A percentile compares a stretch with the other conserved stretches of the same genome.
These are phyloP conservation scores for Aleiodes testaceus DNA, from an alignment of 2,888 invertebrate species.

Conservation along the genomic window DNA sequence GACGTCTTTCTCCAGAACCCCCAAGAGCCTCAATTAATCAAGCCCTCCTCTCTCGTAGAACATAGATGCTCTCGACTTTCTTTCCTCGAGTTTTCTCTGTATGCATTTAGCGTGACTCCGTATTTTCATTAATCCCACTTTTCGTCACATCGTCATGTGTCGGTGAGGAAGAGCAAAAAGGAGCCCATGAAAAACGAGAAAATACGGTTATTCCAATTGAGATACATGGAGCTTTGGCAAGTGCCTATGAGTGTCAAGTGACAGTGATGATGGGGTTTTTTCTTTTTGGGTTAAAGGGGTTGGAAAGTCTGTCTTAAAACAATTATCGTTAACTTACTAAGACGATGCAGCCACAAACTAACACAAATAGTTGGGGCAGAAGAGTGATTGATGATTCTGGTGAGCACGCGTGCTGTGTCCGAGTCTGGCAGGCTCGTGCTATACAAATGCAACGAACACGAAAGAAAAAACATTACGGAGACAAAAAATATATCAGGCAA, in stretches of 20 bases:
- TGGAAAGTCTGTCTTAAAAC: conserved; percentile 51
- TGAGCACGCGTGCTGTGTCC: conserved; percentile 53
- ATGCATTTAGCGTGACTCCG: conserved; percentile 61
- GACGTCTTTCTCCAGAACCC: conserved; percentile 56
- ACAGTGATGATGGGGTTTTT: conserved; percentile 31
- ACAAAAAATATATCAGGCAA: background rate
- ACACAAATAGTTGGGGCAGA: conserved; percentile 38
- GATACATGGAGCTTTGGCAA: conserved; percentile 27
- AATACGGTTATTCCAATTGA: conserved; percentile 27
- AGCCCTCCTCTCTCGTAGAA: conserved; percentile 46
- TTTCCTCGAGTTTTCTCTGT: conserved; percentile 43
- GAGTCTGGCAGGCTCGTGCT: conserved; percentile 16
- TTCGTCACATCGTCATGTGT: conserved; percentile 54
- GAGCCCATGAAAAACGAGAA: conserved; percentile 20
- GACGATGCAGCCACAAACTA: conserved; percentile 53
- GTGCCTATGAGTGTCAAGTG: conserved; percentile 19
- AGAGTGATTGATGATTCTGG: conserved; percentile 54
- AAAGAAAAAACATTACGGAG: conserved; percentile 45
- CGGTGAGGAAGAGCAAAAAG: conserved; percentile 31
- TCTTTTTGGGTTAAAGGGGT: background rate
- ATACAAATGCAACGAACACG: conserved; percentile 27
- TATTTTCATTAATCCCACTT: conserved; percentile 67
- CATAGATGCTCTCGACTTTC: conserved; percentile 32
- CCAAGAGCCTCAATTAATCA: conserved; percentile 57
- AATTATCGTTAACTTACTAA: conserved; percentile 58